Conservation (phyloP, 2,113 vertebrate species). For the rat (Rattus norvegicus) region DNA sequence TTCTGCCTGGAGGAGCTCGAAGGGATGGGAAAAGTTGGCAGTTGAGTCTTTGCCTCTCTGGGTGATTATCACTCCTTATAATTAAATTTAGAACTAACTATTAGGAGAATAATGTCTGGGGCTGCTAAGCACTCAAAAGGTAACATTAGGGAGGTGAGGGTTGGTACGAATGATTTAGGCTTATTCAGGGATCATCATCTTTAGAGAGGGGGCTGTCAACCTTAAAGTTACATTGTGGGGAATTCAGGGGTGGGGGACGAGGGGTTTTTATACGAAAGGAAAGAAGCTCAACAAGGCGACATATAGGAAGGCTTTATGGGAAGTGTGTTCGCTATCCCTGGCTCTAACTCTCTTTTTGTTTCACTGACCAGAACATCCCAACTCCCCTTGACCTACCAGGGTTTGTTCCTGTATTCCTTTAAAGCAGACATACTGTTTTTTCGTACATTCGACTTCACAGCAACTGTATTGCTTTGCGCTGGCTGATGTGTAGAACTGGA, state of each 20-base stretch:
- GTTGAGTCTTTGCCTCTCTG: constrained; percentile 39
- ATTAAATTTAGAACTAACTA: constrained; percentile 59
- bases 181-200: not conserved
- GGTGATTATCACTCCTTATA: constrained; percentile 45
- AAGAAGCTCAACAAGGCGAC: not conserved
- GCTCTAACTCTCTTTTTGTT: not conserved
- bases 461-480: not conserved
- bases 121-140: not conserved
- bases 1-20: not conserved
- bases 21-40: constrained; percentile 3
- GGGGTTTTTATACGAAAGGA: not conserved
- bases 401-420: not conserved
- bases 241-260: not conserved
- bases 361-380: not conserved
- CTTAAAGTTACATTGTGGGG: not conserved
- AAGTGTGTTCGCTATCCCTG: not conserved
- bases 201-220: not conserved
- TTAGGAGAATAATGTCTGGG: not conserved
- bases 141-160: not conserved
- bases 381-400: not conserved
- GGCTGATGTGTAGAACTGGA: not conserved
- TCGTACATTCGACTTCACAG: not conserved
- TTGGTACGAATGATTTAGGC: not conserved
- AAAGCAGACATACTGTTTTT: not conserved
- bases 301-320: not conserved